A percentile compares a stretch with the other conserved stretches of the same genome.
phyloP scores from a whole-genome alignment of 2,888 invertebrate species.

The Entomobrya multifasciata region DNA sequence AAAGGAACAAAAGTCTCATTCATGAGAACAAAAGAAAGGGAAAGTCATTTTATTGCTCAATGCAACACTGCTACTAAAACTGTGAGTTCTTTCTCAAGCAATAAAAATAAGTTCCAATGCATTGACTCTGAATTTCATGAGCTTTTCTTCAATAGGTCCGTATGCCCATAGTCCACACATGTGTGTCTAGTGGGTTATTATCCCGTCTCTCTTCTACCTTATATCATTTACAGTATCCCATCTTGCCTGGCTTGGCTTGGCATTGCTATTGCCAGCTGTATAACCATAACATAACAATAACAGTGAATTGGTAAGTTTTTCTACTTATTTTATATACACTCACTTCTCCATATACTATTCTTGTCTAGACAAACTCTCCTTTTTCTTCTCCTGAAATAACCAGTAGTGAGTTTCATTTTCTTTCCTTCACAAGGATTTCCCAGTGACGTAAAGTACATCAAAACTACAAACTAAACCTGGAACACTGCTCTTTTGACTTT shows the following conservation, averaged over 20 bases:
- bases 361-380: neutral
- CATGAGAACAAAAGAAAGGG: constrained; percentile 59
- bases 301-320: neutral
- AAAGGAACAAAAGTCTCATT: constrained; percentile 48
- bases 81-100: constrained; percentile 55
- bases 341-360: too few relatives aligned
- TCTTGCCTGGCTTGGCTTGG: too few relatives aligned
- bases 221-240: too few relatives aligned
- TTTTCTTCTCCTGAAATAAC: neutral
- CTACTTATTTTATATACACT: neutral
- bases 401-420: constrained; percentile 13
- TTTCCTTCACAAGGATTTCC: constrained; percentile 11
- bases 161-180: neutral
- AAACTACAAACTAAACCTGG: neutral
- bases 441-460: constrained; percentile 2
- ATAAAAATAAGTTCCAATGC: constrained; percentile 77
- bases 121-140: constrained; percentile 74
- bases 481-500: neutral
- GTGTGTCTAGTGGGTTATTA: neutral
- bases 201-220: neutral
- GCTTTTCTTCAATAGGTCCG: constrained; percentile 43
- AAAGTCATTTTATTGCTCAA: constrained; percentile 52
- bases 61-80: constrained; percentile 42
- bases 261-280: too few relatives aligned
- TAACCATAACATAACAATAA: constrained; percentile 28